These are phyloP conservation scores for Calcarius lapponicus DNA, from an alignment of 2,797 vertebrate species.

Conservation along the genomic window DNA sequence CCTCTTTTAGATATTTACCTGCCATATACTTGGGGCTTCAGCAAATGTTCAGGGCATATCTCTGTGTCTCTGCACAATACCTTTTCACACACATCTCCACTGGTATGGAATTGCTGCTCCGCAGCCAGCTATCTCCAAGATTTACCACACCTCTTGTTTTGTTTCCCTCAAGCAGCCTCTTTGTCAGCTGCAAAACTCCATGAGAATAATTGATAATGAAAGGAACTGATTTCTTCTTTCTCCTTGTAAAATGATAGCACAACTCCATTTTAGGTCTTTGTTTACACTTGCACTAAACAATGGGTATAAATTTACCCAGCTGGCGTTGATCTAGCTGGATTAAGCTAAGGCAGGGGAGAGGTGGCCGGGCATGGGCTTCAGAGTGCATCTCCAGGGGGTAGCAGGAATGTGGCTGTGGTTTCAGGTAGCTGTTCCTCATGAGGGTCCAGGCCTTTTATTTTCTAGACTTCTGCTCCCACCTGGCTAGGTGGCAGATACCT, in stretches of 20 bases:
- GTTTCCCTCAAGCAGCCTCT: not conserved
- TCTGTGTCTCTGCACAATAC: not conserved
- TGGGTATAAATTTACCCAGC: not conserved
- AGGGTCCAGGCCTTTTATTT: not conserved
- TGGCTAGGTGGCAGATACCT: not conserved
- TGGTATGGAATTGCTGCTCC: not conserved
- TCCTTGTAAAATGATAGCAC: not conserved
- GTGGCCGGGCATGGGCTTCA: accelerated
- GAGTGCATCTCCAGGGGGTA: not conserved
- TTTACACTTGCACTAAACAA: not conserved
- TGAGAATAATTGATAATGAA: not conserved
- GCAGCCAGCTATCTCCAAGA: not conserved
- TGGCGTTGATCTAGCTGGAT: not conserved
- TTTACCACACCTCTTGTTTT: not conserved
- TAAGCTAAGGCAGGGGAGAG: not conserved
- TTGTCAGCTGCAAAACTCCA: not conserved
- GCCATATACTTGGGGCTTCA: not conserved
- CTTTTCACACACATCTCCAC: not conserved
- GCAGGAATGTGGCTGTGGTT: not conserved
- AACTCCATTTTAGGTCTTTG: not conserved
- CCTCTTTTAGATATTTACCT: not conserved
- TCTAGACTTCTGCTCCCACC: not conserved
- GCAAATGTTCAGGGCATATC: not conserved
- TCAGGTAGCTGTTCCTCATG: not conserved
- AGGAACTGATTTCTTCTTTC: not conserved